These are phyloP conservation scores for Oscheius sp. DNA, from an alignment of 1,140 invertebrate species.

Conservation along the genomic window DNA sequence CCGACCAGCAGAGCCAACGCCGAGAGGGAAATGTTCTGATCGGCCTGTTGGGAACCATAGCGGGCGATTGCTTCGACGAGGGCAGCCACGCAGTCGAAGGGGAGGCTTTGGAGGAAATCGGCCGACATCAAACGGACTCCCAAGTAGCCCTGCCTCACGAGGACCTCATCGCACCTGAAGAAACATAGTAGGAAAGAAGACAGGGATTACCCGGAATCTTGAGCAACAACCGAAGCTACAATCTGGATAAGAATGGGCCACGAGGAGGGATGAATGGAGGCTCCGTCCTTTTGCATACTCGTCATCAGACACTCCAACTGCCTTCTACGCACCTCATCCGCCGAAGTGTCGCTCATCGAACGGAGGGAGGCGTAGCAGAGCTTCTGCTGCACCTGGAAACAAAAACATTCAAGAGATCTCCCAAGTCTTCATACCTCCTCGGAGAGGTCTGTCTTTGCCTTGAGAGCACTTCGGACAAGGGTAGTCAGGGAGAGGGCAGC, in stretches of 20 bases:
- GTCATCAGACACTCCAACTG: slow-evolving; percentile 91
- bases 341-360: slow-evolving; percentile 80
- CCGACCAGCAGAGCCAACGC: slow-evolving; percentile 89
- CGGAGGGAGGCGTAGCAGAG: slow-evolving; percentile 71
- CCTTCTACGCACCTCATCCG: slow-evolving; percentile 86
- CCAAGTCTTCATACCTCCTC: slow-evolving; percentile 64
- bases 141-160: slow-evolving; percentile 89
- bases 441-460: slow-evolving; percentile 65
- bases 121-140: slow-evolving; percentile 94
- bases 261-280: slow-evolving; percentile 77
- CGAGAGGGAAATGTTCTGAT: slow-evolving; percentile 95
- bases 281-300: slow-evolving; percentile 85
- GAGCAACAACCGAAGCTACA: slow-evolving; percentile 81
- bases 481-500: slow-evolving; percentile 93
- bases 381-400: slow-evolving; percentile 9
- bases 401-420: slow-evolving; percentile 1
- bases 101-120: slow-evolving; percentile 70
- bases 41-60: slow-evolving; percentile 91
- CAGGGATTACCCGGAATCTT: slow-evolving; percentile 30
- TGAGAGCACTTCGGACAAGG: slow-evolving; percentile 83
- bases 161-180: slow-evolving; percentile 70
- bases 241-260: slow-evolving; percentile 92
- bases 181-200: neutral
- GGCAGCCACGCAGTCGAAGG: slow-evolving; percentile 75
- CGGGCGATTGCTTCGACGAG: slow-evolving; percentile 90